phyloP scores from a whole-genome alignment of 2,888 invertebrate species.

The Parthenolecanium corni region DNA sequence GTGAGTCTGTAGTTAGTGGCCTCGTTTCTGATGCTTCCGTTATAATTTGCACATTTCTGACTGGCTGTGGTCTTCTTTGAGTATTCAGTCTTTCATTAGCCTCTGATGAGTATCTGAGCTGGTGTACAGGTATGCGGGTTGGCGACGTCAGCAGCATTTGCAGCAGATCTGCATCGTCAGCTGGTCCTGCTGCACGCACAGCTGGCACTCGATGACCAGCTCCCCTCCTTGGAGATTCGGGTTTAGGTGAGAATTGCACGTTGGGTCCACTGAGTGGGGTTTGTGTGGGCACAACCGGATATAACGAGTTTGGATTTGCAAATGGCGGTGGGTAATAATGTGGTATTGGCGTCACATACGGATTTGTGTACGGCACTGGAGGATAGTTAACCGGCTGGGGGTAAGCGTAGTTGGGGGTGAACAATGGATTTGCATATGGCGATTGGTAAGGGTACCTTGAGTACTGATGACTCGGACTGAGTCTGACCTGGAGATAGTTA shows the following conservation, averaged over 20 bases:
- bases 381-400: slow-evolving; percentile 12
- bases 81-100: slow-evolving; percentile 17
- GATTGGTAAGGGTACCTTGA: slow-evolving; percentile 12
- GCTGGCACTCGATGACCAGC: slow-evolving; percentile 3
- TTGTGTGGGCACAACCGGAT: slow-evolving; percentile 21
- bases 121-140: slow-evolving; percentile 12
- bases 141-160: slow-evolving; percentile 33
- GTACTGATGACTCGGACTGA: neutral
- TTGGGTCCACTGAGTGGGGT: slow-evolving; percentile 29
- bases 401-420: neutral
- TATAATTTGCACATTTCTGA: slow-evolving; percentile 35
- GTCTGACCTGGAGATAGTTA: slow-evolving; percentile 33
- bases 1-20: slow-evolving; percentile 29
- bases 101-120: slow-evolving; percentile 10
- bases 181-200: slow-evolving; percentile 18
- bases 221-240: slow-evolving; percentile 11
- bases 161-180: slow-evolving; percentile 32
- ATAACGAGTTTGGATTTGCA: slow-evolving; percentile 15
- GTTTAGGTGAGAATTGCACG: slow-evolving; percentile 31
- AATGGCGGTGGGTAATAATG: slow-evolving; percentile 16
- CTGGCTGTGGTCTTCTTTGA: slow-evolving; percentile 29
- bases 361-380: slow-evolving; percentile 20
- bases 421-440: slow-evolving; percentile 8
- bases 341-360: slow-evolving; percentile 25
- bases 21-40: slow-evolving; percentile 23